phyloP scores from a whole-genome alignment of 2,888 invertebrate genomes.

The Nymphalis urticae region DNA sequence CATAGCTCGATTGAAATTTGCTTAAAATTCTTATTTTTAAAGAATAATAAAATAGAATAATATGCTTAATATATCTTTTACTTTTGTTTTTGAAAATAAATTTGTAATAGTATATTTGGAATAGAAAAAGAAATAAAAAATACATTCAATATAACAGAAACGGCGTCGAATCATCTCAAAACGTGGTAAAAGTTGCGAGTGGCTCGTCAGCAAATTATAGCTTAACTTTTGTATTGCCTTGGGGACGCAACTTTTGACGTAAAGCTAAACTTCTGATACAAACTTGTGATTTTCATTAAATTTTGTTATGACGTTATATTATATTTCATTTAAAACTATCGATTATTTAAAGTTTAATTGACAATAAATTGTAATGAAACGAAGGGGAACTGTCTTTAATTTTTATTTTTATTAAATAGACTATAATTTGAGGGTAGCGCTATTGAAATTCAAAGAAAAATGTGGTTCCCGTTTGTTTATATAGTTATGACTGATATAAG shows the following conservation, averaged over 20 bases:
- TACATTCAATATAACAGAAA: constrained; percentile 27
- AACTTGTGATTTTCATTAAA: constrained; percentile 74
- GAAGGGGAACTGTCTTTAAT: no score
- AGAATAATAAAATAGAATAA: no score
- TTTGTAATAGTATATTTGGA: not conserved
- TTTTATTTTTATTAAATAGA: no score
- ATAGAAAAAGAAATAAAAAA: constrained; percentile 4
- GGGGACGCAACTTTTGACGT: constrained; percentile 59
- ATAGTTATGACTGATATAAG: no score
- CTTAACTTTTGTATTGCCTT: constrained; percentile 58
- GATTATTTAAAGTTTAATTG: constrained; percentile 24
- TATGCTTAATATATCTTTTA: no score
- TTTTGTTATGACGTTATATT: constrained; percentile 45
- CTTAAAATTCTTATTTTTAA: no score
- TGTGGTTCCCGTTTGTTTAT: no score
- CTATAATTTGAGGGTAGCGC: no score
- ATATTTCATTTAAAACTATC: constrained; percentile 42
- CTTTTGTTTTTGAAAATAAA: no score
- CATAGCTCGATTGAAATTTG: no score
- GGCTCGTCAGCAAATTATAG: constrained; percentile 72
- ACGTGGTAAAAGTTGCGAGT: constrained; percentile 60
- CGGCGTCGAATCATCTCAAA: constrained; percentile 36
- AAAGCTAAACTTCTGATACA: constrained; percentile 63
- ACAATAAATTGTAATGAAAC: not conserved
- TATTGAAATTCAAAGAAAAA: no score